phyloP scores from a whole-genome alignment of 35 echinoderm and acorn worm species.

The Chiridota heheva region DNA sequence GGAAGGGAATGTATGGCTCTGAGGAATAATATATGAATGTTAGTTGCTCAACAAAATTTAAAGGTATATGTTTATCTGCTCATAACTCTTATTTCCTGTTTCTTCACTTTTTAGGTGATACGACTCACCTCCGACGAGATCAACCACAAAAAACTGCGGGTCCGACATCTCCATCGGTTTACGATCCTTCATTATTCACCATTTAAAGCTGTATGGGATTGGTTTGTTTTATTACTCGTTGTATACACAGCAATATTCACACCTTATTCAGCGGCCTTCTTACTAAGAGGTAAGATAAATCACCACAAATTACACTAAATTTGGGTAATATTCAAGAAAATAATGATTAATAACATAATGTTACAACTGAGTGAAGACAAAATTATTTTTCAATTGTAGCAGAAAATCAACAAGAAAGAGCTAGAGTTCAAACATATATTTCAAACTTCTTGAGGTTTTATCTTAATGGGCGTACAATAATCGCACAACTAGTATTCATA shows the following conservation, averaged over 20 bases:
- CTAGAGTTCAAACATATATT: too few relatives aligned
- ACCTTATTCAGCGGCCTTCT: conserved; percentile 91
- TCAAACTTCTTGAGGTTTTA: too few relatives aligned
- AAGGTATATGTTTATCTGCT: neutral
- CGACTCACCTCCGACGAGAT: conserved; percentile 94
- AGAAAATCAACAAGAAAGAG: too few relatives aligned
- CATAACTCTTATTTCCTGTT: neutral
- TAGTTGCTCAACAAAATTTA: neutral
- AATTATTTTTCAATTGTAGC: too few relatives aligned
- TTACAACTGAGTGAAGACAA: too few relatives aligned
- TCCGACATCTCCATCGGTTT: conserved; percentile 76
- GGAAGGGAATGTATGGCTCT: too few relatives aligned
- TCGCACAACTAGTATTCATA: too few relatives aligned
- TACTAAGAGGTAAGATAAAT: conserved; percentile 62
- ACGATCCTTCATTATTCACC: conserved; percentile 98
- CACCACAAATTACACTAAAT: neutral
- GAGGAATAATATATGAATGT: neutral
- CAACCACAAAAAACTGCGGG: conserved; percentile 91
- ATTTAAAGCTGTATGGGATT: conserved; percentile 98
- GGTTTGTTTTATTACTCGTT: conserved; percentile 87
- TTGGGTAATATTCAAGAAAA: too few relatives aligned
- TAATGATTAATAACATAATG: too few relatives aligned
- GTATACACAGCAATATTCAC: conserved; percentile 98
- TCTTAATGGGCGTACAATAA: too few relatives aligned
- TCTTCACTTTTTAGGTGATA: conserved; percentile 52